Conservation (phyloP, 2,888 invertebrate genomes). For the Meganola albula region DNA sequence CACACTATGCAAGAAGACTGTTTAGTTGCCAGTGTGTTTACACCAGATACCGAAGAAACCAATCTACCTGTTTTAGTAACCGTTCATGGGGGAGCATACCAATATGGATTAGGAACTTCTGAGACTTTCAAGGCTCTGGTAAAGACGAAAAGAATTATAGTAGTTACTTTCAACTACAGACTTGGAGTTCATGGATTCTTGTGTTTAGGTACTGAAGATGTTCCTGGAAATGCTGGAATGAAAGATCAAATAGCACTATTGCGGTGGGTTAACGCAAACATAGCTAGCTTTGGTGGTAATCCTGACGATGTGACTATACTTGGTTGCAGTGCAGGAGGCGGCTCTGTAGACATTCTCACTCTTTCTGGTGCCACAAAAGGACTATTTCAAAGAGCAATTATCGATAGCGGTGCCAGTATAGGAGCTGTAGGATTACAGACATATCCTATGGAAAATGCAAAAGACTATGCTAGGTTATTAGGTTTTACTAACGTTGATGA, state of each 20-base stretch:
- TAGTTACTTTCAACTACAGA: slow-evolving; percentile 49
- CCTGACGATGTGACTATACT: slow-evolving; percentile 48
- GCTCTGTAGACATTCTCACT: slow-evolving; percentile 42
- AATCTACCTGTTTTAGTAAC: slow-evolving; percentile 34
- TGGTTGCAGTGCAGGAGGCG: slow-evolving; percentile 49
- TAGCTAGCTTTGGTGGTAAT: slow-evolving; percentile 49
- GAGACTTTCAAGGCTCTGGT: slow-evolving; percentile 32
- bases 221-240: slow-evolving; percentile 40
- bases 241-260: slow-evolving; percentile 36
- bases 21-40: slow-evolving; percentile 29
- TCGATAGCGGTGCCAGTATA: slow-evolving; percentile 41
- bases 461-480: slow-evolving; percentile 34
- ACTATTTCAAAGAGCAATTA: slow-evolving; percentile 45
- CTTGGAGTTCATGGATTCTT: slow-evolving; percentile 37
- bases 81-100: slow-evolving; percentile 41
- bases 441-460: slow-evolving; percentile 44
- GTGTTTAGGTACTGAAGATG: slow-evolving; percentile 36
- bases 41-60: slow-evolving; percentile 28
- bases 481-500: slow-evolving; percentile 37
- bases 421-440: slow-evolving; percentile 36
- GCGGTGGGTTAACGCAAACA: slow-evolving; percentile 42
- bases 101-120: slow-evolving; percentile 42
- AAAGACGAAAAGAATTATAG: slow-evolving; percentile 33
- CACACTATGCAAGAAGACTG: slow-evolving; percentile 24
- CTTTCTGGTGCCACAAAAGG: slow-evolving; percentile 42